Evolutionary conservation across 2,888 invertebrate species (phyloP).

Genomic region (Eupelmus urozonus): DNA sequence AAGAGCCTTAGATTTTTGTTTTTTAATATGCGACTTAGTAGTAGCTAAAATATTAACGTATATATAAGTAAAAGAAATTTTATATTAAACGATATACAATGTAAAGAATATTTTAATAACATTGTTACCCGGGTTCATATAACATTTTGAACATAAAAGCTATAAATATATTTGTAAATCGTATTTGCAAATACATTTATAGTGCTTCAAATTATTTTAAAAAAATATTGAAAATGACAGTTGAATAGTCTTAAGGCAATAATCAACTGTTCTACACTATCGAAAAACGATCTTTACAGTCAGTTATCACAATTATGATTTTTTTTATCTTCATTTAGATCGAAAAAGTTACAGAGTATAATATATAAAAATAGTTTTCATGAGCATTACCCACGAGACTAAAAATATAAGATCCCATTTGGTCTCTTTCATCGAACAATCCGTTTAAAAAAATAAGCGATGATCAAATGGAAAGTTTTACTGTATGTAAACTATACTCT

Average conservation of each 20-base stretch:
- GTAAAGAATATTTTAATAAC: no score
- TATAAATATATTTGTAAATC: not conserved
- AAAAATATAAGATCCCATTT: conserved; percentile 53
- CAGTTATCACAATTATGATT: conserved; percentile 58
- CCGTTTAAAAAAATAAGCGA: conserved; percentile 50
- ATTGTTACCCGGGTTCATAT: no score
- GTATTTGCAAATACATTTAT: not conserved
- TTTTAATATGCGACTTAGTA: no score
- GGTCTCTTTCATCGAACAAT: conserved; percentile 59
- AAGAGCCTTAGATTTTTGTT: no score
- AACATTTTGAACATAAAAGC: no score
- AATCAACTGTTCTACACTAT: conserved; percentile 40
- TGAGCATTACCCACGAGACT: conserved; percentile 63
- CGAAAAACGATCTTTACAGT: conserved; percentile 53
- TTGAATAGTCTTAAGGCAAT: conserved; percentile 33
- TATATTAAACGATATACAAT: no score
- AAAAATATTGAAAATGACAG: conserved; percentile 54
- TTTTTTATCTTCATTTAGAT: conserved; percentile 51
- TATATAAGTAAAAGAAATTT: no score
- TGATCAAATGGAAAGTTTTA: conserved; percentile 29
- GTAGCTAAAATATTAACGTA: no score
- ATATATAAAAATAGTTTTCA: conserved; percentile 75
- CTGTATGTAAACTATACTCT: conserved; percentile 28
- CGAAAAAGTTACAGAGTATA: conserved; percentile 69
- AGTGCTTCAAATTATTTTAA: not conserved